phyloP scores from a whole-genome alignment of 2,797 vertebrate genomes.

The Rhinichthys osculus region DNA sequence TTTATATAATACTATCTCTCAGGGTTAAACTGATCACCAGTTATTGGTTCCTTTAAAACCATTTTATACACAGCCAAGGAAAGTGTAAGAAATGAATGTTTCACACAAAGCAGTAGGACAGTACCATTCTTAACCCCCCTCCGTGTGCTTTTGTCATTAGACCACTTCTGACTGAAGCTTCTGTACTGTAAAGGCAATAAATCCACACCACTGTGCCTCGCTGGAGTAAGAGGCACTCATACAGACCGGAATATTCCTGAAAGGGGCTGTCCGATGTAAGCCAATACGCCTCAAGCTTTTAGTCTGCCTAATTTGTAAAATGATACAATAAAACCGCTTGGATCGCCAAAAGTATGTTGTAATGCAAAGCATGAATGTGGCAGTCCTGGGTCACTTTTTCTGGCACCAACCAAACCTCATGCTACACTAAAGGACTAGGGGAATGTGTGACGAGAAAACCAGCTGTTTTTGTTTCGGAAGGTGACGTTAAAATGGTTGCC shows the following conservation, averaged over 20 bases:
- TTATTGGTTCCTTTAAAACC: conserved; percentile 33
- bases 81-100: conserved; percentile 34
- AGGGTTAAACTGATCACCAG: conserved; percentile 50
- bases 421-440: conserved; percentile 31
- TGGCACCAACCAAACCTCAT: conserved; percentile 39
- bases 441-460: conserved; percentile 14
- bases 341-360: conserved; percentile 3
- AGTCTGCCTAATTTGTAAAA: conserved; percentile 24
- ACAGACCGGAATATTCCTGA: conserved; percentile 28
- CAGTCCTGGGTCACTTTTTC: conserved; percentile 33
- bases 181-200: conserved; percentile 66
- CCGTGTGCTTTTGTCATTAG: conserved; percentile 35
- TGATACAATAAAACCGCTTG: conserved; percentile 16
- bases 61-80: conserved; percentile 26
- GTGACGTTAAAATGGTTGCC: not conserved
- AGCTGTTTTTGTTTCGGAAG: not conserved
- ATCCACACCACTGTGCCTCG: conserved; percentile 66
- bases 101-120: conserved; percentile 9
- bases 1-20: conserved; percentile 48
- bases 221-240: conserved; percentile 51
- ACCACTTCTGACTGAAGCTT: conserved; percentile 54
- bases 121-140: not conserved
- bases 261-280: conserved; percentile 14
- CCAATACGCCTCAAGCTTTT: conserved; percentile 38
- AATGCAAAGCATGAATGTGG: conserved; percentile 25